Evolutionary conservation across 2,797 vertebrate genomes (phyloP).

Genomic region (Spheniscus humboldti): DNA sequence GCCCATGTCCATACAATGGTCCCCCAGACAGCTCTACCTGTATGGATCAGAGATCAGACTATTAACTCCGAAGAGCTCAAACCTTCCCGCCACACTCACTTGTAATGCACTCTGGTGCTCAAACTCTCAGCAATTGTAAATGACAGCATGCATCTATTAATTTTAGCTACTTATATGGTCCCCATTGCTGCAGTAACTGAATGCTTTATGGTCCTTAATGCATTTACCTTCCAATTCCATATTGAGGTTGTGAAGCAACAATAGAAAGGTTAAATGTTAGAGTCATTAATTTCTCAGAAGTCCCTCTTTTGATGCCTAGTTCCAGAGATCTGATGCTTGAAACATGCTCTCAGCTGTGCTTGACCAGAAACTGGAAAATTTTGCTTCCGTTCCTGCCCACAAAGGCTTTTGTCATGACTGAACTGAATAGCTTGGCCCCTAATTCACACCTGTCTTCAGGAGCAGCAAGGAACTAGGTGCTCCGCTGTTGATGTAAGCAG

Average conservation of each 20-base stretch:
- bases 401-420: background rate
- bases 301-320: background rate
- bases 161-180: background rate
- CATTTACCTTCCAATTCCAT: background rate
- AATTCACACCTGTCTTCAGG: background rate
- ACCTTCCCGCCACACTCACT: background rate
- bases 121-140: background rate
- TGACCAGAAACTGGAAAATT: background rate
- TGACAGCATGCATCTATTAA: background rate
- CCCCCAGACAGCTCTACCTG: background rate
- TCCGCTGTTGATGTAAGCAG: background rate
- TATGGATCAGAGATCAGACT: background rate
- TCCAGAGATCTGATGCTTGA: background rate
- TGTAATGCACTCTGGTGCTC: background rate
- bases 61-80: background rate
- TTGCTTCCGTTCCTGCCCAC: background rate
- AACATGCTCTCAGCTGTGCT: background rate
- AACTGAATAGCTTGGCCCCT: background rate
- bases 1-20: background rate
- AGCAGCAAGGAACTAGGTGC: background rate
- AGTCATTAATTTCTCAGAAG: background rate
- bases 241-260: background rate
- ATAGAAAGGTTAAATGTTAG: background rate
- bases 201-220: background rate
- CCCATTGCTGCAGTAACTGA: background rate